Percentiles rank a stretch among this genome's conserved stretches.
These are phyloP conservation scores for Arenaria interpres DNA, from an alignment of 2,113 vertebrate genomes.

Conservation along the genomic window DNA sequence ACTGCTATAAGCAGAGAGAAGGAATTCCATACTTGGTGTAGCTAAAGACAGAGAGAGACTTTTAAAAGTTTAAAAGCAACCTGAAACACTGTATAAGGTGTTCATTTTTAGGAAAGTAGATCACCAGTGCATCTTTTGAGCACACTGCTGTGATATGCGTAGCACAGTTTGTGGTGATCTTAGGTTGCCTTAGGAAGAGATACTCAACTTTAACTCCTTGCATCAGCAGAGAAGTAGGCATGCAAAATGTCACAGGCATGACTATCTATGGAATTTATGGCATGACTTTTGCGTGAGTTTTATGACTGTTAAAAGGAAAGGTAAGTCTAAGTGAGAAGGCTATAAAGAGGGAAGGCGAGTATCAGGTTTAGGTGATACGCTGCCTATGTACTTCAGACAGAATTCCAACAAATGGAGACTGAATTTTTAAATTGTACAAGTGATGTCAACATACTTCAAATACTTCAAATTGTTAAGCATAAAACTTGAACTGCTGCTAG, in stretches of 20 bases:
- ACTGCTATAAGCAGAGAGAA: neutral
- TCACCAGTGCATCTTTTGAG: neutral
- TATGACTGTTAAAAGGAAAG: neutral
- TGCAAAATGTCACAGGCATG: slow-evolving; percentile 32
- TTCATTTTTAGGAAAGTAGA: neutral
- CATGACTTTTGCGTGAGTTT: neutral
- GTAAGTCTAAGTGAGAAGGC: slow-evolving; percentile 4
- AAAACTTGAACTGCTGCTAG: neutral
- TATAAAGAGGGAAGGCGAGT: neutral
- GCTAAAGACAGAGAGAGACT: neutral
- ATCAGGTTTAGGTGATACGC: neutral
- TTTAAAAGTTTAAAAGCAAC: neutral
- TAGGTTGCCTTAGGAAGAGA: neutral
- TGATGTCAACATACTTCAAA: neutral
- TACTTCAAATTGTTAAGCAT: neutral
- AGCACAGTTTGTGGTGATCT: neutral
- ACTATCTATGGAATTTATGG: slow-evolving; percentile 23
- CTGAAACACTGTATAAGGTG: neutral
- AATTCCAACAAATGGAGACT: neutral
- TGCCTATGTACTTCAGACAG: neutral
- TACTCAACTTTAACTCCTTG: slow-evolving; percentile 15
- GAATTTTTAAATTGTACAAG: neutral
- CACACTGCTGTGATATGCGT: neutral
- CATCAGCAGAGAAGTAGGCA: neutral
- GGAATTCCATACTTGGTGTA: neutral